Evolutionary conservation across 2,113 vertebrate genomes (phyloP).

Genomic region (Suricata suricatta): DNA sequence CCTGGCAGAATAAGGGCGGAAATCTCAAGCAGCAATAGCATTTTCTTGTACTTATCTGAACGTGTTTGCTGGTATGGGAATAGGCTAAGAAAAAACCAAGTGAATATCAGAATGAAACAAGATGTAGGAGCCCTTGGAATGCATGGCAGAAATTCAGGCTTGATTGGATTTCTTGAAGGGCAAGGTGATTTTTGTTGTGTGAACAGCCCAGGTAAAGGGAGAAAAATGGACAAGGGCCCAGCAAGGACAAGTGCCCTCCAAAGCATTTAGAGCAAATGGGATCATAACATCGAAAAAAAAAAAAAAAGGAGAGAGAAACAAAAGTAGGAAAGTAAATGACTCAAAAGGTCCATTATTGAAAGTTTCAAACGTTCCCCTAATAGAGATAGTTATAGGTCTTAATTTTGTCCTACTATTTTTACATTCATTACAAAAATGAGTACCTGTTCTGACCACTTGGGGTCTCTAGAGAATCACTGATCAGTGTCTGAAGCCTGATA

Average conservation of each 20-base stretch:
- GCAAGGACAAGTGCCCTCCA: not conserved
- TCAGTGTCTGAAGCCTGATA: not conserved
- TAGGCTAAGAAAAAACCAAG: not conserved
- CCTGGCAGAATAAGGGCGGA: not conserved
- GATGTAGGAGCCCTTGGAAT: not conserved
- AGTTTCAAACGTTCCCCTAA: not conserved
- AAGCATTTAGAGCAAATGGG: not conserved
- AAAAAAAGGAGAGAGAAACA: not conserved
- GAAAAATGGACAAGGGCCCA: not conserved
- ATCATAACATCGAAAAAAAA: not conserved
- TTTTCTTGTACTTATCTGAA: not conserved
- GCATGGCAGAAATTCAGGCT: not conserved
- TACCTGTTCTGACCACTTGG: conserved; percentile 57
- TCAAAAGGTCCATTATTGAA: not conserved
- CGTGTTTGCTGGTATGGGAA: not conserved
- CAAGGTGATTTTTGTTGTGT: not conserved
- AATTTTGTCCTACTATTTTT: not conserved
- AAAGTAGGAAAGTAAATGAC: not conserved
- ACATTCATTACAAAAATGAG: not conserved
- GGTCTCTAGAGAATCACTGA: conserved; percentile 65
- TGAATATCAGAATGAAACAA: not conserved
- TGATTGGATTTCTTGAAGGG: not conserved
- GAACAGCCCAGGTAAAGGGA: not conserved
- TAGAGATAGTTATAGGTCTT: not conserved
- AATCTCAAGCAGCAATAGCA: not conserved